Base-by-base conservation (phyloP, 2,797 vertebrate species). In the Spinus olivaceus region DNA sequence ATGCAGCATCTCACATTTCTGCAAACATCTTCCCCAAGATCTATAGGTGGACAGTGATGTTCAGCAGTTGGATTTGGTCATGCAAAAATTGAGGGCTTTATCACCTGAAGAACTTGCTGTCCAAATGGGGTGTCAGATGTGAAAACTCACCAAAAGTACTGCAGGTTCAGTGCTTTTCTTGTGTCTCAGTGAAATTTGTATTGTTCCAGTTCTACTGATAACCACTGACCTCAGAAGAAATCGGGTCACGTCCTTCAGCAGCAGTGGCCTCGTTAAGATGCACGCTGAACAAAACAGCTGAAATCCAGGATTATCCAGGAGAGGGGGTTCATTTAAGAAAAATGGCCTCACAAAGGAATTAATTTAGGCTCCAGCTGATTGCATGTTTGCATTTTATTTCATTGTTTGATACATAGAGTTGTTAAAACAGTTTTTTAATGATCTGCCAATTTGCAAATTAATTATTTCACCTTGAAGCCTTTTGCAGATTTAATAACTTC, bases 11-110 rank as follows among this genome's bases (percentile, higher is more conserved):
- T 92, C 72, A 14, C 10, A 0, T 5, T 73, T 14, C 33, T 66
- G 18, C 51, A 47, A 30, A 28, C 5, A 5, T 30, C 53, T 63
- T 76, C 17, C 49, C 69, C 50, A 41, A n/a, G 53, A 44, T 67
- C 32, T 12, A 0, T 8, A 1, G 12, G 3, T 33, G 66, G 15
- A 7, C 14, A 3, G 3, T n/a, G 37, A 27, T 35, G 46, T 16
- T 22, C 6, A 4, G 22, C 30, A 46, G 39, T 28, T 72, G 39
- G 46, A 21, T 65, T 78, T 72, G 32, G 51, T 37, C 73, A 8
- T 42, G 53, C 46, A 41, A 5, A 78, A 69, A 23, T 3, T 0
- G 18, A 28, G 41, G 27, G 27, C 30, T 81, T 0, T 21, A 17
- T 49, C 53, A 33, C 1, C 46, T 9, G 17, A 24, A 50, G 54